Percentiles rank a stretch among this genome's conserved stretches.
These are phyloP conservation scores for Scolopax rusticola DNA, from an alignment of 2,797 vertebrate species.

Conservation along the genomic window DNA sequence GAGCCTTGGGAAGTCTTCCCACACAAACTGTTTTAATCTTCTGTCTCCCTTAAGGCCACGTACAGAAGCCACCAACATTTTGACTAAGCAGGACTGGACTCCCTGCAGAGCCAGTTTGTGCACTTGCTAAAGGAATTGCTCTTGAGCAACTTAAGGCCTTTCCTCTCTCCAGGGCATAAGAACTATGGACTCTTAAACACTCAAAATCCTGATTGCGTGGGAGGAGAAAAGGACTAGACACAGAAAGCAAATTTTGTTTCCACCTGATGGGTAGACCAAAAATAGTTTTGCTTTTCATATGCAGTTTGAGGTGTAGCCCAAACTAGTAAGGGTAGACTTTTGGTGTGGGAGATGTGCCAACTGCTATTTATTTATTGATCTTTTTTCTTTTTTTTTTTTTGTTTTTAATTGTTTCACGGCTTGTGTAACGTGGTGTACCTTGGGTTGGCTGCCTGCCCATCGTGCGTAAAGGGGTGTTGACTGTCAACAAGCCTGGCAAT, in stretches of 20 bases:
- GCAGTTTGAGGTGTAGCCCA: constrained; percentile 15
- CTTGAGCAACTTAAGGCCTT: constrained; percentile 69
- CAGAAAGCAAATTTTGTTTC: constrained; percentile 30
- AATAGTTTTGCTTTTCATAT: constrained; percentile 1
- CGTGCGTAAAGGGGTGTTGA: not conserved
- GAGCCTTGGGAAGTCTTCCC: constrained; percentile 58
- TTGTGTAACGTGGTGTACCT: not conserved
- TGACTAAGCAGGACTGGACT: constrained; percentile 55
- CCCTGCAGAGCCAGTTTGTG: constrained; percentile 72
- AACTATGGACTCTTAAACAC: constrained; percentile 50
- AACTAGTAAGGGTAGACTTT: not conserved
- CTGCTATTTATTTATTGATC: constrained; percentile 47
- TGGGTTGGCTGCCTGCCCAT: constrained; percentile 30
- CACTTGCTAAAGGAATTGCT: constrained; percentile 64
- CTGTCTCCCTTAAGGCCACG: constrained; percentile 54
- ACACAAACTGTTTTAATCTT: constrained; percentile 59
- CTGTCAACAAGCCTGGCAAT: constrained; percentile 33
- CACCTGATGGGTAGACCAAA: constrained; percentile 26
- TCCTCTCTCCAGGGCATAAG: constrained; percentile 68
- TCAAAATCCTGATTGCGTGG: constrained; percentile 2
- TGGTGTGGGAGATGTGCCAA: not conserved
- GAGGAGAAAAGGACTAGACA: constrained; percentile 34
- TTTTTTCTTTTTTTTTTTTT: not conserved
- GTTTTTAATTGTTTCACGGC: not conserved
- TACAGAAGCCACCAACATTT: constrained; percentile 50